Conservation (phyloP, 2,113 vertebrate species). For the Cebidichthys violaceus region DNA sequence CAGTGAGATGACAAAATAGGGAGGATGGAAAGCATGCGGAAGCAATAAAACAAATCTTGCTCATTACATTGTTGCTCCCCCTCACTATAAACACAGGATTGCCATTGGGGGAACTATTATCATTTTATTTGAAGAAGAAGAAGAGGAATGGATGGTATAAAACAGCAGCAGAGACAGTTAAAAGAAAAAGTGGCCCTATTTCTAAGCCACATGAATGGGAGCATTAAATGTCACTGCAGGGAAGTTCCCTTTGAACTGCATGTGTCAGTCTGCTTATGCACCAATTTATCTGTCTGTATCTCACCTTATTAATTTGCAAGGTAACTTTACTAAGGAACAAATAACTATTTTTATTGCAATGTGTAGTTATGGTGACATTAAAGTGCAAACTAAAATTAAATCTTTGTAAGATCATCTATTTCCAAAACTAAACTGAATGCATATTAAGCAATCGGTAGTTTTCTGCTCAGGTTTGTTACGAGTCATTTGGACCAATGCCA, state of each 20-base stretch:
- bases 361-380: neutral
- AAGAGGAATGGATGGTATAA: constrained; percentile 44
- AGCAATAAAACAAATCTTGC: constrained; percentile 69
- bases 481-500: neutral
- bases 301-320: constrained; percentile 43
- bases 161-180: constrained; percentile 71
- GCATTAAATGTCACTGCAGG: constrained; percentile 70
- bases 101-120: constrained; percentile 66
- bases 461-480: neutral
- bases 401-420: neutral
- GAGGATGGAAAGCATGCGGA: constrained; percentile 39
- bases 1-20: constrained; percentile 28
- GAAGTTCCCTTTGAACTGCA: constrained; percentile 58
- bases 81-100: constrained; percentile 57
- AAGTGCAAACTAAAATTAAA: neutral
- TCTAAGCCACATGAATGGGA: constrained; percentile 40
- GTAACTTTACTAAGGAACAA: constrained; percentile 25
- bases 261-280: constrained; percentile 63
- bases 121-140: constrained; percentile 70
- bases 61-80: constrained; percentile 60
- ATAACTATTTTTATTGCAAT: neutral
- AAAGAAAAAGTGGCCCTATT: constrained; percentile 78
- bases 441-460: neutral
- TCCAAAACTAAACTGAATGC: neutral
- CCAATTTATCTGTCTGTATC: constrained; percentile 55